phyloP scores from a whole-genome alignment of 2,797 vertebrate species.

The Eutrigla gurnardus region DNA sequence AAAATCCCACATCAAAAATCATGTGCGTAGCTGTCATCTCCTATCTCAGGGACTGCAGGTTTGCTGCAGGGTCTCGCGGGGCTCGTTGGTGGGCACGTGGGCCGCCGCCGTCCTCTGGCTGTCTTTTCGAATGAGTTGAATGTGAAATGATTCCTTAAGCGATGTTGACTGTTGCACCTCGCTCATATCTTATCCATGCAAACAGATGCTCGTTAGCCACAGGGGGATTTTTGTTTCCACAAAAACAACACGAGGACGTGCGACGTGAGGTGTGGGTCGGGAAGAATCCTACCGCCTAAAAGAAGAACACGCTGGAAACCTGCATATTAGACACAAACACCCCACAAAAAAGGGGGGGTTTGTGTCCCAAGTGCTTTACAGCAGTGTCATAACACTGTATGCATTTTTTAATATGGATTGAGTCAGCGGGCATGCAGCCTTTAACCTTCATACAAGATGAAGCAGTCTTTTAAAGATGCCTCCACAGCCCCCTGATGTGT shows the following conservation, averaged over 20 bases:
- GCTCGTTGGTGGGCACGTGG: constrained; percentile 56
- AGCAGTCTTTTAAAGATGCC: constrained; percentile 6
- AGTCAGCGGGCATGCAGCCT: neutral
- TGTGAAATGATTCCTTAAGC: constrained; percentile 62
- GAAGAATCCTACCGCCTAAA: constrained; percentile 1
- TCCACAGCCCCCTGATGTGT: constrained; percentile 26
- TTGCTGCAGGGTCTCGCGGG: constrained; percentile 52
- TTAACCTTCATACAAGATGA: constrained; percentile 25
- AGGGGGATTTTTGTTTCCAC: constrained; percentile 31
- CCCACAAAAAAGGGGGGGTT: neutral
- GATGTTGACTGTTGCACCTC: constrained; percentile 55
- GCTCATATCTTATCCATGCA: constrained; percentile 66
- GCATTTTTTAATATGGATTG: constrained; percentile 21
- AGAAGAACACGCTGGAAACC: constrained; percentile 5
- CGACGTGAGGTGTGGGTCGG: constrained; percentile 11
- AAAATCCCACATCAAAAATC: constrained; percentile 24
- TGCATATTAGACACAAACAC: constrained; percentile 16
- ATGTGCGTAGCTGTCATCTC: constrained; percentile 37
- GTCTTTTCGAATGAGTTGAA: constrained; percentile 57
- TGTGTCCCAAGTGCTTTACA: constrained; percentile 12
- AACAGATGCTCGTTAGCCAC: constrained; percentile 69
- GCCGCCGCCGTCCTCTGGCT: constrained; percentile 57
- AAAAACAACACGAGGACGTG: constrained; percentile 47
- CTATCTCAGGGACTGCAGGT: constrained; percentile 51
- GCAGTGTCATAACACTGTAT: constrained; percentile 1